Evolutionary conservation across 2,888 invertebrate genomes (phyloP).

Genomic region (Abrostola triplasia): DNA sequence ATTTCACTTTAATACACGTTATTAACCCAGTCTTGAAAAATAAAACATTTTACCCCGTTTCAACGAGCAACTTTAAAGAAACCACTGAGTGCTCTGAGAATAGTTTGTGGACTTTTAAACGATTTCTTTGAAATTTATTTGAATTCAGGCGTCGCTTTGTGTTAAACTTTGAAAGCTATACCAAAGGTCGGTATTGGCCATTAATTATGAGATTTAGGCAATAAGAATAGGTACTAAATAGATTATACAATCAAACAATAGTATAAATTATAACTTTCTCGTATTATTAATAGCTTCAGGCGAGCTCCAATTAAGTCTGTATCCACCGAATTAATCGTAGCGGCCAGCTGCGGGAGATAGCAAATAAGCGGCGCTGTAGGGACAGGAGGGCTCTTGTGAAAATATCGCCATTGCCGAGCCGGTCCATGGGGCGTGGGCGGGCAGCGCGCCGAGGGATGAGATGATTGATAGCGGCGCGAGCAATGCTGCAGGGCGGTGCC

Average conservation of each 20-base stretch:
- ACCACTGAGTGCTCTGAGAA: constrained; percentile 44
- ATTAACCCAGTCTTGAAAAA: constrained; percentile 41
- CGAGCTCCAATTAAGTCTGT: constrained; percentile 60
- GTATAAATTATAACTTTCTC: constrained; percentile 57
- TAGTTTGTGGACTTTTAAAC: constrained; percentile 27
- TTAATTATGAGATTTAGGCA: constrained; percentile 29
- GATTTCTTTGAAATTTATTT: constrained; percentile 34
- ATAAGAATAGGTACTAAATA: constrained; percentile 34
- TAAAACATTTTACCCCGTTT: constrained; percentile 27
- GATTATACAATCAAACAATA: constrained; percentile 45
- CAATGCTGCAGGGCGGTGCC: constrained; percentile 25
- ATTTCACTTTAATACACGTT: constrained; percentile 47
- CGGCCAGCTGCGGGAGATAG: constrained; percentile 58
- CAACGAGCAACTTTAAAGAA: constrained; percentile 34
- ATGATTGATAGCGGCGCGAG: constrained; percentile 66
- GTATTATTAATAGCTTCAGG: constrained; percentile 57
- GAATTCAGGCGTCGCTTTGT: constrained; percentile 25
- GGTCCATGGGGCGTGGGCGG: constrained; percentile 44
- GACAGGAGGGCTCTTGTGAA: constrained; percentile 55
- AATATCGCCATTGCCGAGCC: constrained; percentile 57
- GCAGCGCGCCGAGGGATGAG: constrained; percentile 34
- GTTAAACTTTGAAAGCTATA: constrained; percentile 26
- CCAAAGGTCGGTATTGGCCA: constrained; percentile 27
- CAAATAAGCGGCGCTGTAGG: constrained; percentile 49
- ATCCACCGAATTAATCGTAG: constrained; percentile 56